Percentiles rank a stretch among this genome's conserved stretches.
These are phyloP conservation scores for Harpalus rubripes DNA, from an alignment of 2,888 invertebrate genomes.

Conservation along the genomic window DNA sequence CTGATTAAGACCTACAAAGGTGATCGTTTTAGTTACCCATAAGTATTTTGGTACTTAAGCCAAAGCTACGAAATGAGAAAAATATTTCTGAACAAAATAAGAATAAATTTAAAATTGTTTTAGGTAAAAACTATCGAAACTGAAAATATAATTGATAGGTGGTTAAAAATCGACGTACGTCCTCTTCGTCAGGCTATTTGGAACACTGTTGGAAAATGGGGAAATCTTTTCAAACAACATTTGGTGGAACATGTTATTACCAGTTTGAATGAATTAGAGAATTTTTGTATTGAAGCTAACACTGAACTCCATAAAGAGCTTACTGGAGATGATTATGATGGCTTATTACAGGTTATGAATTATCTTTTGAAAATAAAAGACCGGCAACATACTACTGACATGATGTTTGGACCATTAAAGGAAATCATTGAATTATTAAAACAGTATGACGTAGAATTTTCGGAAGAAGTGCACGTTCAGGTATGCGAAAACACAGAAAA, in stretches of 20 bases:
- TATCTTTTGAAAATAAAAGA: constrained; percentile 90
- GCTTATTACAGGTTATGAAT: constrained; percentile 90
- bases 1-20: too few relatives aligned
- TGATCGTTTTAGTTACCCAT: too few relatives aligned
- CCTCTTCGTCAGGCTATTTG: constrained; percentile 91
- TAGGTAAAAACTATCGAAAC: constrained; percentile 84
- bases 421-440: constrained; percentile 92
- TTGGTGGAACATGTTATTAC: constrained; percentile 89
- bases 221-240: constrained; percentile 91
- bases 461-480: constrained; percentile 87
- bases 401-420: constrained; percentile 93
- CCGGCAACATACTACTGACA: constrained; percentile 87
- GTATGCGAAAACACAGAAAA: constrained; percentile 74
- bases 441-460: constrained; percentile 92
- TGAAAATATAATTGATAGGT: constrained; percentile 85
- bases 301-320: constrained; percentile 86
- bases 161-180: constrained; percentile 89
- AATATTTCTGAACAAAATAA: neutral
- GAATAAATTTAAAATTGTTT: neutral
- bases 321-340: constrained; percentile 91
- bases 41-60: too few relatives aligned
- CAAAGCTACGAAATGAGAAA: too few relatives aligned
- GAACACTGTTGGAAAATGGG: constrained; percentile 92
- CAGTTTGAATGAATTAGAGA: constrained; percentile 87
- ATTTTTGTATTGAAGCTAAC: constrained; percentile 88